Evolutionary conservation across 2,113 vertebrate species (phyloP), one percentile per base, ranked within the genome.

Genomic region (Galemys pyrenaicus): DNA sequence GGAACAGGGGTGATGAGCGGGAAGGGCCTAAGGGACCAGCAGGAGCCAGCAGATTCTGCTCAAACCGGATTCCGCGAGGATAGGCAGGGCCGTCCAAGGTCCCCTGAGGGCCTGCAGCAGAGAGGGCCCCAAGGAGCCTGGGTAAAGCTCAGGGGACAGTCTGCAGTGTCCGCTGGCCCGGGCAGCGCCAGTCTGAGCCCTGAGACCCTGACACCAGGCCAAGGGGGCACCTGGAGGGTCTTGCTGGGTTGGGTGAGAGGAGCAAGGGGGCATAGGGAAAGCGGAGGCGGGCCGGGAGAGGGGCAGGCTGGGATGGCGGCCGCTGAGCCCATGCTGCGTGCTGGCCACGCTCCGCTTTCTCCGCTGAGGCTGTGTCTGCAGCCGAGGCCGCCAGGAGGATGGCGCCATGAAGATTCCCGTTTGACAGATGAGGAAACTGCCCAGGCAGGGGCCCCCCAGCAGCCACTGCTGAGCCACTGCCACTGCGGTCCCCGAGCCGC

Each of bases 121-220:
- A 51, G n/a, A 51, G 65, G 62, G 35, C 70, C n/a, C 17, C 6
- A 0, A 54, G 39, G 39, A 46, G 44, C 58, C 16, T 1, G 51
- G 51, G 6, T 19, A 6, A 54, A 54, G 49, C 3, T 49, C 46
- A 49, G 12, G 46, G 46, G 12, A 49, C 46, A 11, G 15, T 51
- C 49, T 2, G 8, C 51, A 54, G 51, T 16, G 51, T 19, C 51
- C 6, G 51, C 16, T 19, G 51, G 16, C 2, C 15, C 12, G 0
- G 20, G 20, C 20, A 22, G 7, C 26, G 0, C 20, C 30, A 3
- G 92, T 24, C 44, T 46, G n/a, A 51, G 0, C 26, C 51, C 80
- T 1, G 4, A 62, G 56, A 79, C 4, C 83, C 19, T 6, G 10
- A 24, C 35, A 1, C 28, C 2, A 5, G 82, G 46, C 56, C 20